Base-by-base conservation (phyloP, 30 jellyfish, hydroid and myxozoan genomes). In the Chrysaora quinquecirrha region DNA sequence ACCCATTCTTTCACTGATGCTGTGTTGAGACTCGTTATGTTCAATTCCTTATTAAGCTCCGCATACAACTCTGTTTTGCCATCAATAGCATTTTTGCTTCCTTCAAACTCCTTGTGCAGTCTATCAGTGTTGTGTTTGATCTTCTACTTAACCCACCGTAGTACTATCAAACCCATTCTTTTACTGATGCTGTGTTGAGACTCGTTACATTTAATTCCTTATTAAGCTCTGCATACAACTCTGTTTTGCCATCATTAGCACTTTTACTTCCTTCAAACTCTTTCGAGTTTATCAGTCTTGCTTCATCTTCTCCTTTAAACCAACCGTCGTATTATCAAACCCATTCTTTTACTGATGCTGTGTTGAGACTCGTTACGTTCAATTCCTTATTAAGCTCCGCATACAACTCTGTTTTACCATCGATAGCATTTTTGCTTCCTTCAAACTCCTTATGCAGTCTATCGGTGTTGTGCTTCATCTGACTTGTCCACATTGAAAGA, bases 241-340 rank as follows among this genome's bases (percentile, higher is more conserved):
- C 98, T 38, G 85, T 82, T 72, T 86, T 93, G 22, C 97, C 97
- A 67, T 83, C 89, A 18, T 73, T 88, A 0, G 98, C 75, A 76
- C 54, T 73, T 58, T 75, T 76, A 21, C 98, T 86, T 23, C 98
- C 98, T 69, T 88, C 90, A 61, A 93, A 93, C n/a, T 93, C 97
- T 14, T 75, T 85, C 96, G 30, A 80, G 75, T 34, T 95, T 83
- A 19, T 74, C 88, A 30, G 98, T 96, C 0, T 74, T 66, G 63
- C 20, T 90, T 90, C 82, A 77, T 27, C 52, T 90, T n/a, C n/a
- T n/a, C n/a, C n/a, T n/a, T n/a, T n/a, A n/a, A n/a, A n/a, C n/a
- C n/a, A n/a, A n/a, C n/a, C n/a, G n/a, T n/a, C n/a, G n/a, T n/a
- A n/a, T n/a, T n/a, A n/a, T n/a, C n/a, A n/a, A n/a, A 16, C 12